These are phyloP conservation scores for Cerastis leucographa DNA, from an alignment of 2,888 invertebrate species.

Conservation along the genomic window DNA sequence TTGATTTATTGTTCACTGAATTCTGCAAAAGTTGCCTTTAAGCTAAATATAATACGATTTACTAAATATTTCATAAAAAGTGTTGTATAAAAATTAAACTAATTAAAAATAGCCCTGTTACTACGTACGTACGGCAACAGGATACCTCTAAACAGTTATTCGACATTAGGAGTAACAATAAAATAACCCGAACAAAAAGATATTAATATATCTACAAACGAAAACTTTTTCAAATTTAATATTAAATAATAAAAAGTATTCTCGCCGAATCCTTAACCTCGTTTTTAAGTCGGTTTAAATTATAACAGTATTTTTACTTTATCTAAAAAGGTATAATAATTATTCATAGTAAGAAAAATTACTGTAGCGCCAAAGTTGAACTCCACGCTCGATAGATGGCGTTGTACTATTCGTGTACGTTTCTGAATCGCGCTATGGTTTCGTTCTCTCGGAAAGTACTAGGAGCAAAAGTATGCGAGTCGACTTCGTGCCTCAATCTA, in stretches of 20 bases:
- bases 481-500: constrained; percentile 96
- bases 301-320: background rate
- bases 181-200: background rate
- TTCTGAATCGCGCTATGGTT: constrained; percentile 72
- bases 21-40: background rate
- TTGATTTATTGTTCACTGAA: background rate
- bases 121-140: no score
- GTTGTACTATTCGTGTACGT: constrained; percentile 49
- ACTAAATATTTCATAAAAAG: background rate
- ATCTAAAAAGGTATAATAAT: background rate
- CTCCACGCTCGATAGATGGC: constrained; percentile 73
- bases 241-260: no score
- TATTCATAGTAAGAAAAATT: background rate
- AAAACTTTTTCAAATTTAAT: background rate
- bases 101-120: no score
- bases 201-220: background rate
- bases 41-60: background rate
- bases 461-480: rapidly evolving
- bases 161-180: no score
- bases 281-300: background rate
- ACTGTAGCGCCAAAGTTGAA: constrained; percentile 8
- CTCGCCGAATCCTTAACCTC: no score
- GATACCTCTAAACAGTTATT: no score
- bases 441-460: constrained; percentile 25
- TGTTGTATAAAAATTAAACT: no score